phyloP scores from a whole-genome alignment of 2,888 invertebrate genomes.

The Cheilosia impressa region DNA sequence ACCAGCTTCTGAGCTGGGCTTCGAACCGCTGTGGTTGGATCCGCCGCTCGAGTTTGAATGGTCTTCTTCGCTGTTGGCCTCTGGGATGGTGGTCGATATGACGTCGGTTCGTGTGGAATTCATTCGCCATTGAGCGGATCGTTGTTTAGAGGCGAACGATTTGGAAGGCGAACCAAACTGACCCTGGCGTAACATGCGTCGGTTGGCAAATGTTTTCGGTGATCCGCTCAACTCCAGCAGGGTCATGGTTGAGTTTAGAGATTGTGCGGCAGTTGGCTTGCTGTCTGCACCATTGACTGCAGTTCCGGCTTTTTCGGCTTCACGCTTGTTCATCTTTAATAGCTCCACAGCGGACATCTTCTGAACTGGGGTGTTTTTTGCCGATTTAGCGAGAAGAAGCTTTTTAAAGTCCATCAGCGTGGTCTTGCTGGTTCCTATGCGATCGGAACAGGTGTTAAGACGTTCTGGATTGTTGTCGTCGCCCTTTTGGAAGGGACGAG shows the following conservation, averaged over 20 bases:
- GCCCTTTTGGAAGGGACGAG: slow-evolving; percentile 79
- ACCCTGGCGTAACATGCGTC: slow-evolving; percentile 85
- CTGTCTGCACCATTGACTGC: slow-evolving; percentile 29
- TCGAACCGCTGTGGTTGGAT: slow-evolving; percentile 85
- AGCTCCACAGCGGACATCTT: slow-evolving; percentile 92
- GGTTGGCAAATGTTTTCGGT: slow-evolving; percentile 88
- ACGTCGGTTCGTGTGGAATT: slow-evolving; percentile 91
- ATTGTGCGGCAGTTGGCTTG: slow-evolving; percentile 63
- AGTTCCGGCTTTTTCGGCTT: slow-evolving; percentile 81
- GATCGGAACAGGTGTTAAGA: slow-evolving; percentile 86
- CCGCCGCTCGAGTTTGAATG: slow-evolving; percentile 86
- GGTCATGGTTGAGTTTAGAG: slow-evolving; percentile 85
- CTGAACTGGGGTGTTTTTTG: slow-evolving; percentile 86
- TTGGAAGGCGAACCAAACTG: slow-evolving; percentile 86
- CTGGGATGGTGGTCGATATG: slow-evolving; percentile 93
- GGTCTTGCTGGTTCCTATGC: slow-evolving; percentile 88
- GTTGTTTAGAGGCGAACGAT: slow-evolving; percentile 85
- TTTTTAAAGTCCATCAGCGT: slow-evolving; percentile 93
- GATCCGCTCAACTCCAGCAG: slow-evolving; percentile 89
- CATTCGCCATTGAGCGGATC: slow-evolving; percentile 83
- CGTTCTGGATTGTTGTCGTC: slow-evolving; percentile 80
- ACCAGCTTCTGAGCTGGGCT: slow-evolving; percentile 83
- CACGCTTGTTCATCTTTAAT: slow-evolving; percentile 85
- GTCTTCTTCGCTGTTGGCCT: slow-evolving; percentile 92
- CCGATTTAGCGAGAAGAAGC: slow-evolving; percentile 90